Evolutionary conservation across 2,113 vertebrate species (phyloP).

Genomic region (Microtus ochrogaster): DNA sequence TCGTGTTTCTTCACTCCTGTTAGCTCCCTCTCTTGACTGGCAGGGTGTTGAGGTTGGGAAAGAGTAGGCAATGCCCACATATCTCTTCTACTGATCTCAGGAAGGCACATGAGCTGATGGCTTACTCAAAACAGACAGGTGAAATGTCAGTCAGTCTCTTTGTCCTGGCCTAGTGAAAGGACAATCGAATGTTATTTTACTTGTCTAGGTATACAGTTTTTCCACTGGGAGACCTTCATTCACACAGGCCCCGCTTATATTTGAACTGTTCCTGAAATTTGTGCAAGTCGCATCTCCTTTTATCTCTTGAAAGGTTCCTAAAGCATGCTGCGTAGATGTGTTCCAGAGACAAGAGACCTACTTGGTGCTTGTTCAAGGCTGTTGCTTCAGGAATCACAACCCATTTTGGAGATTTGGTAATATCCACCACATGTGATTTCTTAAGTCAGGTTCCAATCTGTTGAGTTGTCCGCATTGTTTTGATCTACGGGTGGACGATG

Average conservation of each 20-base stretch:
- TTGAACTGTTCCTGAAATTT: slow-evolving; percentile 55
- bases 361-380: slow-evolving; percentile 5
- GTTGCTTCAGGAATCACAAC: background rate
- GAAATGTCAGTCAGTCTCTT: background rate
- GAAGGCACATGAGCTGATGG: background rate
- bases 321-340: background rate
- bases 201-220: slow-evolving; percentile 26
- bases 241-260: slow-evolving; percentile 36
- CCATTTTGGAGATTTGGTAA: background rate
- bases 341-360: background rate
- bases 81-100: background rate
- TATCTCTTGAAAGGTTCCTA: slow-evolving; percentile 51
- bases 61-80: background rate
- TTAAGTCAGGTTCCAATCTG: background rate
- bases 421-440: background rate
- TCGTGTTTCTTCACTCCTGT: background rate
- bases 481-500: background rate
- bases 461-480: background rate
- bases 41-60: background rate
- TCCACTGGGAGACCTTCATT: slow-evolving; percentile 8
- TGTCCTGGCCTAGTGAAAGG: background rate
- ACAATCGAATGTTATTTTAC: slow-evolving; percentile 54
- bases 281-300: slow-evolving; percentile 24
- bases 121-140: background rate
- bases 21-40: background rate